Evolutionary conservation across 2,797 vertebrate genomes (phyloP).

Genomic region (Sorex maritimensis): DNA sequence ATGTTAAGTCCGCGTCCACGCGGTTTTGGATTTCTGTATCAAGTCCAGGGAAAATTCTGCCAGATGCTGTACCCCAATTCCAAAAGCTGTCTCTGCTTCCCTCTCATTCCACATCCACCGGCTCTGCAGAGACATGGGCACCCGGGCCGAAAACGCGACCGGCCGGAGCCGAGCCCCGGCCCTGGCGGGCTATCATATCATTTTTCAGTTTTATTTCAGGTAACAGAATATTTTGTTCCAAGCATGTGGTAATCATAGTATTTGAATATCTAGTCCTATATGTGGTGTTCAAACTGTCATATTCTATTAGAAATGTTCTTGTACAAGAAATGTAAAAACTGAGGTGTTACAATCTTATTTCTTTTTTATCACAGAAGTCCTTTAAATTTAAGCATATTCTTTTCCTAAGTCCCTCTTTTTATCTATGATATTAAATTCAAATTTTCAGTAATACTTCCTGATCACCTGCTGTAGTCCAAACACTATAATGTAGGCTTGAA

Average conservation of each 20-base stretch:
- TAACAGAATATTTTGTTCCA: conserved; percentile 76
- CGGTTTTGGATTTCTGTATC: too few relatives aligned
- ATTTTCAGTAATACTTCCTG: neutral
- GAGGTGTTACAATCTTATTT: conserved; percentile 46
- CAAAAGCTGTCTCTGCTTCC: too few relatives aligned
- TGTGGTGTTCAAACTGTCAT: conserved; percentile 47
- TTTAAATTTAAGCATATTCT: conserved; percentile 41
- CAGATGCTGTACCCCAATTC: too few relatives aligned
- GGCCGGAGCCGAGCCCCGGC: too few relatives aligned
- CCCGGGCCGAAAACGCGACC: too few relatives aligned
- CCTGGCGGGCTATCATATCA: conserved; percentile 62
- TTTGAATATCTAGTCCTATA: conserved; percentile 66
- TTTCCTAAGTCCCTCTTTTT: neutral
- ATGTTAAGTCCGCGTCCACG: too few relatives aligned
- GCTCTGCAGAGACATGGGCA: too few relatives aligned
- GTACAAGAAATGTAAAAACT: conserved; percentile 60
- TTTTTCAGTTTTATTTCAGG: conserved; percentile 84
- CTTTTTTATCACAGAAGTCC: neutral
- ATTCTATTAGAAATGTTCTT: conserved; percentile 57
- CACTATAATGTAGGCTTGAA: neutral
- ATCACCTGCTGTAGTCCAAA: neutral
- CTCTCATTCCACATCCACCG: too few relatives aligned
- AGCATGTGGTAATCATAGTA: conserved; percentile 67
- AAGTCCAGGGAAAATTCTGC: too few relatives aligned
- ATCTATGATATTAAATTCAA: neutral